Base-by-base conservation (phyloP, 2,888 invertebrate genomes). In the Cyrtodaria siliqua region DNA sequence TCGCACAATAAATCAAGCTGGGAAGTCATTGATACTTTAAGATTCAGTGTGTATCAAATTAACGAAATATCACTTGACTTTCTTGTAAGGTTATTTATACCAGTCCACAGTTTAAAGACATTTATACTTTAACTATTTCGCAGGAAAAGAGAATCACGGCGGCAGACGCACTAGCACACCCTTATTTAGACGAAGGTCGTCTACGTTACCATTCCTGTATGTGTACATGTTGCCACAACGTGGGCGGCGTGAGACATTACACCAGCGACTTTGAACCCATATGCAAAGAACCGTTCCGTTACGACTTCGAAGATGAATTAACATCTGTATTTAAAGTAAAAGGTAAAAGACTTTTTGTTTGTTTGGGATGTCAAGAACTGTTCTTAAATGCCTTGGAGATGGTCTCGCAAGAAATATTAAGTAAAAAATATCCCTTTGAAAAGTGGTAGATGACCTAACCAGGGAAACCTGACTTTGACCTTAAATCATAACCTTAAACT, bases 181-280 rank as follows among this genome's bases (percentile, higher is more conserved):
- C 98, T 8, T 99, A 99, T 94, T 94, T 99, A 85, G 99, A 99
- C 92, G 99, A 99, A 93, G 99, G 99, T 29, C 95, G 99, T 84
- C 95, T 99, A 91, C 96, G 99, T 91, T 99, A 99, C 95, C 99
- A 99, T 94, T 99, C 99, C 81, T 99, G 99, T 94, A 99, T 99
- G 99, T 99, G 99, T 95, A 97, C 97, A 93, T 99, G 99, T 92
- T 99, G 99, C 94, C 90, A 90, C 53, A 97, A 96, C 93, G 96
- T 96, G 69, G 95, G 95, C 59, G 93, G 93, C 16, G 95, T 96
- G 94, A 94, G 98, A 71, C 97, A 98, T 93, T 98, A 97, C 94
- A 87, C 89, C 70, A 79, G 83, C 60, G 98, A 98, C 93, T 97
- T 98, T 88, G 99, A 99, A 94, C 98, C 98, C 33, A 95, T 96